Conservation (phyloP, 1,140 invertebrate species). For the Camponotus floridanus region DNA sequence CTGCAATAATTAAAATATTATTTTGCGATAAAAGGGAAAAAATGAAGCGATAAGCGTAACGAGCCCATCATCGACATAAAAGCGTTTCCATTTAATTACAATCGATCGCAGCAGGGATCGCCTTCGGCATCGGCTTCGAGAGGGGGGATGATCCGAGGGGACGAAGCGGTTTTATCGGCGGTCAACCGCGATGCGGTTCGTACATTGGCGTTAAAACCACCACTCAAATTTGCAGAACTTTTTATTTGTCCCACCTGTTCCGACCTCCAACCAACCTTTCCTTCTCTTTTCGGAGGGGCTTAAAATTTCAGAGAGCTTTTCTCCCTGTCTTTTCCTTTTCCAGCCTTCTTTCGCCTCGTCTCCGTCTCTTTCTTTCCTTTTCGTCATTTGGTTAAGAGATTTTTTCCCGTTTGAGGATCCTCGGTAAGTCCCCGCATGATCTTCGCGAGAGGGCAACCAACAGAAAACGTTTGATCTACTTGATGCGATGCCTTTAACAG, state of each 20-base stretch:
- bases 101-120: constrained; percentile 70
- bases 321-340: too few species aligned
- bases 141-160: neutral
- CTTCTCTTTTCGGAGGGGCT: constrained; percentile 49
- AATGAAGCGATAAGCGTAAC: constrained; percentile 30
- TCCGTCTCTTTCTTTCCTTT: neutral
- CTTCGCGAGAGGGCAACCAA: constrained; percentile 19
- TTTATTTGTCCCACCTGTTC: constrained; percentile 59
- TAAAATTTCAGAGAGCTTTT: constrained; percentile 64
- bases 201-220: constrained; percentile 71
- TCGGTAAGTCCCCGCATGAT: neutral
- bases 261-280: neutral
- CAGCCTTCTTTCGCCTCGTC: too few species aligned
- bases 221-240: constrained; percentile 76
- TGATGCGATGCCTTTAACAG: constrained; percentile 67
- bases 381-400: constrained; percentile 72
- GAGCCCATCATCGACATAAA: constrained; percentile 51
- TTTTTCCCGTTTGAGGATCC: constrained; percentile 22
- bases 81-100: constrained; percentile 76
- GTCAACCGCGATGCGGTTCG: constrained; percentile 63
- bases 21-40: constrained; percentile 60
- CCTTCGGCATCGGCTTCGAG: constrained; percentile 60
- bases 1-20: constrained; percentile 59
- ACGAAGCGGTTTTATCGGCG: constrained; percentile 68
- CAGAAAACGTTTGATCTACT: constrained; percentile 72